Base-by-base conservation (phyloP, 2,888 invertebrate genomes). In the Teinopalpus imperialis region DNA sequence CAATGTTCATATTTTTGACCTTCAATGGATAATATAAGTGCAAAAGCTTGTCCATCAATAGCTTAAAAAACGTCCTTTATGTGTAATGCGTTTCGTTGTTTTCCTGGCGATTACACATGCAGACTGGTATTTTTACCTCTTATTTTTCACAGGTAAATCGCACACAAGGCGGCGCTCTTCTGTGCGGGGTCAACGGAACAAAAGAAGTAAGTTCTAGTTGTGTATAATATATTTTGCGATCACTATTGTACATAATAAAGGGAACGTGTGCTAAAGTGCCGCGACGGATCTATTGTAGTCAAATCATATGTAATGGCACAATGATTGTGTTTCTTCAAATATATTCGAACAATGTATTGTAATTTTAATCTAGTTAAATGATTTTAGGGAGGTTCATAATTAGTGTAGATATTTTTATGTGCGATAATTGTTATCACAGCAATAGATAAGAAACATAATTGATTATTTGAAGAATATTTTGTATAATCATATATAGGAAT, bases 131-230 rank as follows among this genome's bases (percentile, higher is more conserved):
- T 37, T 43, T 44, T 20, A 46, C 21, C 21, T 30, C 37, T 51
- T 41, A 48, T 54, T 61, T 68, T 57, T 75, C 68, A 47, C 81
- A 82, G 90, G 89, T 57, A 92, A 90, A 80, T 89, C 90, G 40
- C 90, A 91, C 60, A 90, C 90, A 13, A 83, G 90, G 46, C 89
- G 93, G 23, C 90, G 93, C 39, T 92, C 93, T 3, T 87, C 91
- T 6, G 88, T 88, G 20, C 89, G 90, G 52, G 90, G 89, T 47
- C 85, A 89, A 66, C 76, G 86, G 44, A 90, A 88, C 69, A 86
- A 86, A 73, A 81, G 79, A 78, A 81, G 89, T 89, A 69, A 79
- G 83, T 68, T 51, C 29, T 35, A 10, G 23, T 9, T 9, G 20
- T 16, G 31, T 12, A 12, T 13, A 39, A 9, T 13, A 41, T 31